phyloP scores from a whole-genome alignment of 1,140 invertebrate species.

The Dreissena rostriformis region DNA sequence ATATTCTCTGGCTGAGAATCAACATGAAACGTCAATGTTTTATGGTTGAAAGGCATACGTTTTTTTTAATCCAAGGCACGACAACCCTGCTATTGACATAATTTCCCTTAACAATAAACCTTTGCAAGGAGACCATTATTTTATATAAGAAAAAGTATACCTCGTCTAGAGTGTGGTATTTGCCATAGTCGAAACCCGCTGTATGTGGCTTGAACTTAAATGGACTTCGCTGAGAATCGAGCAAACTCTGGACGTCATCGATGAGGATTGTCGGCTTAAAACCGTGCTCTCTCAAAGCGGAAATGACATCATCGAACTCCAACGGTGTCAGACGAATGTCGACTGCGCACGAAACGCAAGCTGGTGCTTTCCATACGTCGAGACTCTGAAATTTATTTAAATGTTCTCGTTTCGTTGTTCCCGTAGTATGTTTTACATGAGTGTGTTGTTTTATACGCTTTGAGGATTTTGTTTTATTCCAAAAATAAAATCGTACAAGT shows the following conservation, averaged over 20 bases:
- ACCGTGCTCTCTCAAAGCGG: not conserved
- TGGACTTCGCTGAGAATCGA: constrained; percentile 1
- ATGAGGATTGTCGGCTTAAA: not conserved
- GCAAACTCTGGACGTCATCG: constrained; percentile 12
- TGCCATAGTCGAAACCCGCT: constrained; percentile 34
- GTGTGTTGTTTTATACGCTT: too few species aligned
- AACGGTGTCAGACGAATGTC: constrained; percentile 23
- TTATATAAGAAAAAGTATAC: not conserved
- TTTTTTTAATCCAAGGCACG: too few species aligned
- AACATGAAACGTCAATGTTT: too few species aligned
- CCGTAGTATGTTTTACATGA: too few species aligned
- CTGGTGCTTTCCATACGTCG: constrained; percentile 35
- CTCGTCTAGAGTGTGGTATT: constrained; percentile 37
- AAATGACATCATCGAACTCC: constrained; percentile 24
- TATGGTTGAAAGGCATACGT: too few species aligned
- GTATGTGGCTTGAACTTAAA: not conserved
- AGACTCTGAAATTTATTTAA: not conserved
- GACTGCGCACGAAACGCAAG: constrained; percentile 8
- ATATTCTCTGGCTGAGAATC: too few species aligned
- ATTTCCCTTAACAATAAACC: too few species aligned
- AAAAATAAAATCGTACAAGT: too few species aligned
- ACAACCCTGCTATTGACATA: too few species aligned
- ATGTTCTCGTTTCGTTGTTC: not conserved
- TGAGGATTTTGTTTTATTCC: too few species aligned
- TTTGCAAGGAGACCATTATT: too few species aligned